A percentile compares a stretch with the other conserved stretches of the same genome.
These are phyloP conservation scores for Acanthopagrus latus DNA, from an alignment of 2,797 vertebrate species.

Conservation along the genomic window DNA sequence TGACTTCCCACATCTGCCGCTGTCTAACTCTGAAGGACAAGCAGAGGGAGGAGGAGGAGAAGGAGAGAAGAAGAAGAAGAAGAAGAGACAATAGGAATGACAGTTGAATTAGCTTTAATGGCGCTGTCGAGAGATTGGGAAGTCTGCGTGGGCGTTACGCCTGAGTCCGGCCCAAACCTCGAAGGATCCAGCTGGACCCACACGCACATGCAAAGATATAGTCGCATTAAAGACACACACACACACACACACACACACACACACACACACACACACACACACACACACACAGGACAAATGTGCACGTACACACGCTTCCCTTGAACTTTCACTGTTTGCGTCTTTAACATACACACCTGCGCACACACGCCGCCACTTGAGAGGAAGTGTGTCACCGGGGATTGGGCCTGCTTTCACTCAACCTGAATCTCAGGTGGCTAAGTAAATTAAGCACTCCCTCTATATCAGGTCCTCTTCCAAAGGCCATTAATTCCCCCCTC, in stretches of 20 bases:
- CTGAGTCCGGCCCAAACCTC: slow-evolving; percentile 31
- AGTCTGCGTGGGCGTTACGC: neutral
- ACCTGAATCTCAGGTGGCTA: slow-evolving; percentile 75
- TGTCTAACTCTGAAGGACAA: slow-evolving; percentile 52
- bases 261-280: slow-evolving; percentile 15
- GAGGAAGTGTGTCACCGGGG: slow-evolving; percentile 66
- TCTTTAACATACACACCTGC: slow-evolving; percentile 14
- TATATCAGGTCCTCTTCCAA: slow-evolving; percentile 63
- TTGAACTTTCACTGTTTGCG: slow-evolving; percentile 14
- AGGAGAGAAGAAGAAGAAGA: slow-evolving; percentile 13
- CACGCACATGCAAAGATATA: neutral
- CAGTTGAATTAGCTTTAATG: slow-evolving; percentile 18
- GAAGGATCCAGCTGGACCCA: slow-evolving; percentile 14
- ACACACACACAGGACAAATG: neutral
- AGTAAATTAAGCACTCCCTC: slow-evolving; percentile 72
- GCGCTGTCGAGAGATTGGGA: slow-evolving; percentile 25
- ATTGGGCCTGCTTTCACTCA: slow-evolving; percentile 66
- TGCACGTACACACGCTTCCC: neutral
- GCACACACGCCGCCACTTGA: slow-evolving; percentile 17
- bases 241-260: slow-evolving; percentile 10
- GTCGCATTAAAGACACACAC: slow-evolving; percentile 11
- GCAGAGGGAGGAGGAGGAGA: slow-evolving; percentile 19
- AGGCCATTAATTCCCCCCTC: slow-evolving; percentile 73
- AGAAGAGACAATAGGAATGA: slow-evolving; percentile 3
- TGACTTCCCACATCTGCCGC: slow-evolving; percentile 57